Evolutionary conservation across 2,797 vertebrate genomes (phyloP).

Genomic region (Coreius guichenoti): DNA sequence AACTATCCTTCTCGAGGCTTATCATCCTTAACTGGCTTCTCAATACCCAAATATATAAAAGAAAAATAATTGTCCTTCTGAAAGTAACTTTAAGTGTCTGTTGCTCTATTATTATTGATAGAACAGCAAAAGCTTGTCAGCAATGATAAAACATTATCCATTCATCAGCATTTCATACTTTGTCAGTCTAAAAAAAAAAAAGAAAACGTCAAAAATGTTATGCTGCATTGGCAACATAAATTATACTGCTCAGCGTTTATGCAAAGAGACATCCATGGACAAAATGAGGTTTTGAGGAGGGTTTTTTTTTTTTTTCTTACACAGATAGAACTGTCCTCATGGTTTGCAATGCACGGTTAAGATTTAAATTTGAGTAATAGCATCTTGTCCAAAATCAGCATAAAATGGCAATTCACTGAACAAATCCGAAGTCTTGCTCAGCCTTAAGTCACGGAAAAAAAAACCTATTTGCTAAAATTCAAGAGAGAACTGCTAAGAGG

Average conservation of each 20-base stretch:
- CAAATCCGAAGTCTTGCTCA: slow-evolving; percentile 27
- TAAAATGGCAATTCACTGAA: slow-evolving; percentile 64
- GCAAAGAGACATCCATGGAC: slow-evolving; percentile 69
- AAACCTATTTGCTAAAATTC: slow-evolving; percentile 17
- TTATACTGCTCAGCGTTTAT: slow-evolving; percentile 78
- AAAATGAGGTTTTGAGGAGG: slow-evolving; percentile 3
- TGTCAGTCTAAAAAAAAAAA: slow-evolving; percentile 60
- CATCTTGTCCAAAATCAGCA: slow-evolving; percentile 48
- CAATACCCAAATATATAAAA: neutral
- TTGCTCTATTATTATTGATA: neutral
- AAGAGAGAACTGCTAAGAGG: slow-evolving; percentile 4
- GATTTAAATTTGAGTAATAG: neutral
- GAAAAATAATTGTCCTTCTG: too few relatives aligned
- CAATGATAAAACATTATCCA: slow-evolving; percentile 72
- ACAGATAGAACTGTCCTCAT: neutral
- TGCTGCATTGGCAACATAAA: slow-evolving; percentile 73
- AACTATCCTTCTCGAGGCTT: too few relatives aligned
- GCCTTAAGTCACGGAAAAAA: neutral
- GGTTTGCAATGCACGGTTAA: neutral
- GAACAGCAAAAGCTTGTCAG: slow-evolving; percentile 64
- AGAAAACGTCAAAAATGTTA: slow-evolving; percentile 70
- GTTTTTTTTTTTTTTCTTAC: neutral
- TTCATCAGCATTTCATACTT: slow-evolving; percentile 71
- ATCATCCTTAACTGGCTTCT: neutral
- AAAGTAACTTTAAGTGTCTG: neutral